phyloP scores from a whole-genome alignment of 2,113 vertebrate species.

The Strigops habroptila region DNA sequence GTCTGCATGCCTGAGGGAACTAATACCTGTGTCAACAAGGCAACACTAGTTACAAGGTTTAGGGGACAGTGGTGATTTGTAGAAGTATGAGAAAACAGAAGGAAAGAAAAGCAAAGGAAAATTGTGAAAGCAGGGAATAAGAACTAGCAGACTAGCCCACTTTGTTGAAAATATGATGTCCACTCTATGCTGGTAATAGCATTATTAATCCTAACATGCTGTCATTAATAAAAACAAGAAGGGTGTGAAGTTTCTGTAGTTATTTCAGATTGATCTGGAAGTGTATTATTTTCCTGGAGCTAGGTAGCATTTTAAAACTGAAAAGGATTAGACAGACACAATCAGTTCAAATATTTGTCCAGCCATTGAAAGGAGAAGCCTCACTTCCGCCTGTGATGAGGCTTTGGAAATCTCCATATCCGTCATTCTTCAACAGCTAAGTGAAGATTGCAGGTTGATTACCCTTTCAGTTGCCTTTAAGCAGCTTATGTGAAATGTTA shows the following conservation, averaged over 20 bases:
- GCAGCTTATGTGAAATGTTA: not conserved
- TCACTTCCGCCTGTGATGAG: not conserved
- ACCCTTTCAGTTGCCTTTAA: slow-evolving; percentile 20
- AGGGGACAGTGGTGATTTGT: not conserved
- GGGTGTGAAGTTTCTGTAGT: not conserved
- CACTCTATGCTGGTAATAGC: not conserved
- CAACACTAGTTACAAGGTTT: not conserved
- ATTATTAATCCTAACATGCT: not conserved
- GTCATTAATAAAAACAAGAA: not conserved
- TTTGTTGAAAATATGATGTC: not conserved
- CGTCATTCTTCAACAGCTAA: not conserved
- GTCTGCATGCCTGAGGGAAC: not conserved
- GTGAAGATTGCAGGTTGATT: not conserved
- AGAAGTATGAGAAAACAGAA: not conserved
- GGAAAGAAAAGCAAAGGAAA: not conserved
- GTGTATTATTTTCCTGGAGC: not conserved
- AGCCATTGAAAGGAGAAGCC: slow-evolving; percentile 15
- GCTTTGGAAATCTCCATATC: slow-evolving; percentile 15
- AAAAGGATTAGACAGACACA: slow-evolving; percentile 14
- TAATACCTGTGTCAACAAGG: not conserved
- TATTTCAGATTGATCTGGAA: not conserved
- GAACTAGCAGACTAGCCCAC: not conserved
- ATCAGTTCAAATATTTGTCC: slow-evolving; percentile 51
- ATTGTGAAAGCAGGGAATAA: not conserved
- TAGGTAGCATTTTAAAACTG: slow-evolving; percentile 13